Conservation (phyloP, 2,797 vertebrate genomes). For the Todus mexicanus region DNA sequence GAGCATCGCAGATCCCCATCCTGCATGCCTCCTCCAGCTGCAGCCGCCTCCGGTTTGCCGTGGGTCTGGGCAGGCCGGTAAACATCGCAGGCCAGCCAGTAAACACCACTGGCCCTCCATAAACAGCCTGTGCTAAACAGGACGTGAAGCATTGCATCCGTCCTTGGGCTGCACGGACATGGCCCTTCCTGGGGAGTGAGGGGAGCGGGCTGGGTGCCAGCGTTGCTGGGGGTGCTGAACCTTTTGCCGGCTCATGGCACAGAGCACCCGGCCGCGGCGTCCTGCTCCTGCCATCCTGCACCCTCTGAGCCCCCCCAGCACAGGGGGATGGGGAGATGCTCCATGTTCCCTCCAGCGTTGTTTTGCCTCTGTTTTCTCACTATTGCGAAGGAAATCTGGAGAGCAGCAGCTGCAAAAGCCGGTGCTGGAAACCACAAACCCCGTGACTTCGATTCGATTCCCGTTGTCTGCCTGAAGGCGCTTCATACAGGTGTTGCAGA, state of each 20-base stretch:
- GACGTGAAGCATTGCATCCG: not conserved
- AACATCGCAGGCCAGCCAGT: not conserved
- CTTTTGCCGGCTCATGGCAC: not conserved
- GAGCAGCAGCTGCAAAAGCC: not conserved
- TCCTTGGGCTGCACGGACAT: not conserved
- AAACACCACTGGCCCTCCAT: not conserved
- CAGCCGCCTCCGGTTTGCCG: slow-evolving; percentile 52
- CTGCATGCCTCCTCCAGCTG: not conserved
- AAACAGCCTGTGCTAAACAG: slow-evolving; percentile 9
- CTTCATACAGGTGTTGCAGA: not conserved
- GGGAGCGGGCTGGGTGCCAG: not conserved
- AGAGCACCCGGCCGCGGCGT: rapidly evolving
- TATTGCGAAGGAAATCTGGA: not conserved
- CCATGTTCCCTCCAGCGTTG: rapidly evolving
- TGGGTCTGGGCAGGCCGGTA: not conserved
- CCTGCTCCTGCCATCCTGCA: not conserved
- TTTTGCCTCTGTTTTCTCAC: not conserved
- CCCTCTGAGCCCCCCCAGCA: rapidly evolving
- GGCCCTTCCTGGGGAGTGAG: rapidly evolving
- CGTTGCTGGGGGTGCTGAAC: not conserved
- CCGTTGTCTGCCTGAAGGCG: too few species aligned
- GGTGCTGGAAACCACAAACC: not conserved
- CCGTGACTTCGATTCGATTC: not conserved
- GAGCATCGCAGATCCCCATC: not conserved
- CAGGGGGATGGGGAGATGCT: not conserved